These are phyloP conservation scores for Miniopterus natalensis DNA, from an alignment of 2,113 vertebrate genomes.

Conservation along the genomic window DNA sequence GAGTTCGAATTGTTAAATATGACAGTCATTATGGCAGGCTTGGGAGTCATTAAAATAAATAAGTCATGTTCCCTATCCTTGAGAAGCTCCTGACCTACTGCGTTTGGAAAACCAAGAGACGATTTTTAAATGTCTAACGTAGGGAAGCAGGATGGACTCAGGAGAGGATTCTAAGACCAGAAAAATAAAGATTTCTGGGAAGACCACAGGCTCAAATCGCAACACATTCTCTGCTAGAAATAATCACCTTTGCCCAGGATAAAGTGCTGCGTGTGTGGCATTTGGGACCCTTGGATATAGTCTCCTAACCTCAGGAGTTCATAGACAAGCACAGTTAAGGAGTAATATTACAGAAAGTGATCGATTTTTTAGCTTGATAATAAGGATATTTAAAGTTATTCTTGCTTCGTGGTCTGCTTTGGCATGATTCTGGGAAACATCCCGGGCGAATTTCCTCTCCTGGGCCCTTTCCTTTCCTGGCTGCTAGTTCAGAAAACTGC, in stretches of 20 bases:
- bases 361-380: not conserved
- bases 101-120: not conserved
- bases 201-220: not conserved
- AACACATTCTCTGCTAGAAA: not conserved
- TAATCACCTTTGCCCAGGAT: not conserved
- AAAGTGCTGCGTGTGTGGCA: not conserved
- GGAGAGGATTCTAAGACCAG: not conserved
- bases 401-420: not conserved
- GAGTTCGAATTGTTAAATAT: slow-evolving; percentile 68
- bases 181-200: not conserved
- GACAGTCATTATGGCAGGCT: slow-evolving; percentile 59
- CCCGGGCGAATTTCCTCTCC: not conserved
- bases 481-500: not conserved
- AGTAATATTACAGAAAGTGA: not conserved
- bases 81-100: slow-evolving; percentile 52
- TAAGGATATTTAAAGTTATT: not conserved
- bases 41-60: slow-evolving; percentile 76
- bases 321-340: too few species aligned
- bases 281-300: not conserved
- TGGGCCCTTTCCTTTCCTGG: not conserved
- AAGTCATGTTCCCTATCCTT: slow-evolving; percentile 63
- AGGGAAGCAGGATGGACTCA: not conserved
- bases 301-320: not conserved
- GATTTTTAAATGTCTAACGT: not conserved
- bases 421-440: not conserved